A percentile compares a stretch with the other conserved stretches of the same genome.
Evolutionary conservation across 2,113 vertebrate genomes (phyloP).

Genomic region (Ptilonorhynchus violaceus): DNA sequence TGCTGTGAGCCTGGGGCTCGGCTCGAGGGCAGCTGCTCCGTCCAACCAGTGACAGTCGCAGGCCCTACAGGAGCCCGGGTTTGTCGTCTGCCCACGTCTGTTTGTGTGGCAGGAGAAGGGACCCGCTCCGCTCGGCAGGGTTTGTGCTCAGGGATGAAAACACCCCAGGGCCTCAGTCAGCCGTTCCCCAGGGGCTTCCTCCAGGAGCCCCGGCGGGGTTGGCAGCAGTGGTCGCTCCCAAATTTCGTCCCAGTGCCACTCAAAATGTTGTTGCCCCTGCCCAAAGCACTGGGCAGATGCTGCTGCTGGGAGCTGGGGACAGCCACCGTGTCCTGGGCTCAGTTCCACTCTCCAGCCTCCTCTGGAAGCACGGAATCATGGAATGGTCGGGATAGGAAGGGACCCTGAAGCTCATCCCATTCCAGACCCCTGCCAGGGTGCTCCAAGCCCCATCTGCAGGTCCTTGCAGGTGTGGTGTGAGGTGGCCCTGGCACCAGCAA

Average conservation of each 20-base stretch:
- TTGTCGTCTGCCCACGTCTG: background rate
- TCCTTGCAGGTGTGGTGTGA: background rate
- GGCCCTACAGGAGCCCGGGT: slow-evolving; percentile 11
- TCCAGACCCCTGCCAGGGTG: background rate
- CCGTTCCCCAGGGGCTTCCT: rapidly evolving
- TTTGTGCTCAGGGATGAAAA: background rate
- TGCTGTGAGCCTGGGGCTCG: background rate
- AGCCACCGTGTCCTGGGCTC: rapidly evolving
- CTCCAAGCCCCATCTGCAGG: background rate
- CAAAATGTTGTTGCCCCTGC: rapidly evolving
- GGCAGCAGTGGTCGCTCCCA: background rate
- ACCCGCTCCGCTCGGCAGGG: background rate
- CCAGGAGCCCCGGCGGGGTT: background rate
- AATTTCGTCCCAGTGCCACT: background rate
- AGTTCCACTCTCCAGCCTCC: background rate
- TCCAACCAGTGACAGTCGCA: slow-evolving; percentile 17
- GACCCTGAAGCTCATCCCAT: background rate
- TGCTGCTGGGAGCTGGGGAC: background rate
- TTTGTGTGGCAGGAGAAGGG: background rate
- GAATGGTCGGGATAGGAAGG: background rate
- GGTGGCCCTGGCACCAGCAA: rapidly evolving
- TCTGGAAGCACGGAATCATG: rapidly evolving
- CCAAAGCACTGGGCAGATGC: background rate
- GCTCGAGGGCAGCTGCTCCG: slow-evolving; percentile 12
- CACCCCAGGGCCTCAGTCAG: background rate